A percentile compares a stretch with the other conserved stretches of the same genome.
Evolutionary conservation across 2,797 vertebrate species (phyloP).

Genomic region (Chiroxiphia lanceolata): DNA sequence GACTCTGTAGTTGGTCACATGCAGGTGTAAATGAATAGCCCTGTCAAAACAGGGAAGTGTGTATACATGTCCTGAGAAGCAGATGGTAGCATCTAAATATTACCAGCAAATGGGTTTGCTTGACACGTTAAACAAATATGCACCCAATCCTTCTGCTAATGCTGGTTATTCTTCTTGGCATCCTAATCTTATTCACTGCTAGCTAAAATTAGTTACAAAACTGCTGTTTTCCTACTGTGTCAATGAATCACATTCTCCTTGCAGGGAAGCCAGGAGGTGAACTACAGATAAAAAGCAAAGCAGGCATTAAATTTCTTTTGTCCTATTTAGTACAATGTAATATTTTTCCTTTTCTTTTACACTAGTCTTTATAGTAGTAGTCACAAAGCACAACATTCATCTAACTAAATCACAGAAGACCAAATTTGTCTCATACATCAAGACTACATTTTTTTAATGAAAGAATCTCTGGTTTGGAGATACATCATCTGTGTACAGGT

Average conservation of each 20-base stretch:
- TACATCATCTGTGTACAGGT: not conserved
- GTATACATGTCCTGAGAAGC: not conserved
- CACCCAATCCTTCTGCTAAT: not conserved
- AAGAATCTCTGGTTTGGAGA: not conserved
- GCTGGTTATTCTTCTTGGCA: not conserved
- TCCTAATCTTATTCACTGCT: not conserved
- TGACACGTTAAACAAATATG: not conserved
- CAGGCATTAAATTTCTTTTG: not conserved
- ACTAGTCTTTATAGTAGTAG: not conserved
- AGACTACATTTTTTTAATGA: not conserved
- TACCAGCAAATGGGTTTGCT: not conserved
- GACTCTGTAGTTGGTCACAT: not conserved
- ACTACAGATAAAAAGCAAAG: not conserved
- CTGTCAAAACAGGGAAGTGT: not conserved
- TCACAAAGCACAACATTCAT: not conserved
- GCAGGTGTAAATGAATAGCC: not conserved
- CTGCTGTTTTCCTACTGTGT: not conserved
- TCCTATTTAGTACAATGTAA: not conserved
- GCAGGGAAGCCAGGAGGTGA: not conserved
- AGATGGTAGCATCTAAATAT: not conserved
- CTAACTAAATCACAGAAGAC: not conserved
- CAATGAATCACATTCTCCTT: not conserved
- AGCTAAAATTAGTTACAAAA: not conserved
- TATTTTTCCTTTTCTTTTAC: constrained; percentile 6
- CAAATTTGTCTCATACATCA: not conserved